Base-by-base conservation (phyloP, 2,888 invertebrate species). In the Galerucella nymphaeae region DNA sequence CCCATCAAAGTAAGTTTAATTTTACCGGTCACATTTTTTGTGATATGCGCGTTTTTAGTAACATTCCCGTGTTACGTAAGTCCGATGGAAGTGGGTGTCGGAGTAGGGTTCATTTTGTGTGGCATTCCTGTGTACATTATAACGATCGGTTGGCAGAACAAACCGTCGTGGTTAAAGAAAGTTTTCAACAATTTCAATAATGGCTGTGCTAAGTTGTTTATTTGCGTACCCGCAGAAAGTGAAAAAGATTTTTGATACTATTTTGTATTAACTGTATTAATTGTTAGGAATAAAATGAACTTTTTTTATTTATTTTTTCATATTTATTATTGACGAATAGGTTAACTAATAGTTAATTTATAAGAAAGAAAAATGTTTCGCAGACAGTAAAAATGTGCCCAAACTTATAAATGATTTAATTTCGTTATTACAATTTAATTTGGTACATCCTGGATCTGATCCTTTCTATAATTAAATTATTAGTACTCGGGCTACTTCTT, bases 81-180 rank as follows among this genome's bases (percentile, higher is more conserved):
- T 78, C 96, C 96, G 0, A 88, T 89, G 48, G 96, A 95, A 84
- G 94, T 96, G 50, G 90, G 92, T 5, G 92, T 93, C 84, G 96
- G 96, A 16, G 87, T 92, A 2, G 83, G 92, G 38, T 95, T 97
- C 82, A 95, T 96, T 0, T 84, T 92, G 11, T 90, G 93, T 30
- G 96, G 96, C 1, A 89, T 96, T 73, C 96, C 96, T 0, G 93
- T 94, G 38, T 96, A 96, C 86, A 91, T 90, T 80, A 81, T 91
- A 0, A 92, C 95, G 53, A 91, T 96, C 61, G 88, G 88, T 66
- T 91, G 92, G 90, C 89, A 89, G 81, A 87, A 89, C 53, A 93
- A 92, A 82, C 95, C 95, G 75, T 86, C 88, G 72, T 93, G 93
- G 91, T 84, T 98, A 70, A 87, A 90, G 66, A 87, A 88, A 48